Base-by-base conservation (phyloP, 2,113 vertebrate species). In the Chinchilla lanigera region DNA sequence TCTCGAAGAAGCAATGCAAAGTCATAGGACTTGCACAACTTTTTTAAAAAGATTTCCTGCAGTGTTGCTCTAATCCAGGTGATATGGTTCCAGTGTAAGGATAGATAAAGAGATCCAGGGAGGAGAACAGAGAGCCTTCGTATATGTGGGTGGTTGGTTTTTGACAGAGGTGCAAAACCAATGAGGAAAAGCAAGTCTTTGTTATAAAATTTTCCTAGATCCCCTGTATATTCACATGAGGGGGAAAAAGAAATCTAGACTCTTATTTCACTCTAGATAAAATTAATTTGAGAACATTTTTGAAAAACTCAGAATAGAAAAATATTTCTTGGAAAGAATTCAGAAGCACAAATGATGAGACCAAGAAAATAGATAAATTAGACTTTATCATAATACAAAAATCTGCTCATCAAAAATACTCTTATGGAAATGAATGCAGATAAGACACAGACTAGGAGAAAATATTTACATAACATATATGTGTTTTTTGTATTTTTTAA, bases 251-350 rank as follows among this genome's bases (percentile, higher is more conserved):
- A 83, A 92, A 81, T 86, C 56, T 38, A 88, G 77, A 88, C 28
- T 20, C 24, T 14, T 85, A 8, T 47, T 4, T 54, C 16, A 92
- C 84, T 95, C 50, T 92, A 30, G 30, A 41, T 94, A 75, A 92
- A 91, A 28, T 67, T 88, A 93, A 83, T 94, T 80, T 77, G 22
- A 83, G 14, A 69, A 92, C 93, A 73, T 83, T 24, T 67, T 56
- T 86, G 52, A 50, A 54, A 80, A 86, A 81, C 14, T 85, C n/a
- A 24, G 20, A 52, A 17, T 24, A 93, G 20, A 16, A 44, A 61
- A 58, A 71, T 92, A 41, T 73, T 82, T 82, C 22, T 83, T 86
- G 44, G 10, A 58, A 54, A 92, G 26, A 94, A 78, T 52, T 11
- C 60, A 80, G 44, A 95, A 50, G 33, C 19, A 84, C 8, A 50